Base-by-base conservation (phyloP, 2,113 vertebrate species). In the Xerus inauris region DNA sequence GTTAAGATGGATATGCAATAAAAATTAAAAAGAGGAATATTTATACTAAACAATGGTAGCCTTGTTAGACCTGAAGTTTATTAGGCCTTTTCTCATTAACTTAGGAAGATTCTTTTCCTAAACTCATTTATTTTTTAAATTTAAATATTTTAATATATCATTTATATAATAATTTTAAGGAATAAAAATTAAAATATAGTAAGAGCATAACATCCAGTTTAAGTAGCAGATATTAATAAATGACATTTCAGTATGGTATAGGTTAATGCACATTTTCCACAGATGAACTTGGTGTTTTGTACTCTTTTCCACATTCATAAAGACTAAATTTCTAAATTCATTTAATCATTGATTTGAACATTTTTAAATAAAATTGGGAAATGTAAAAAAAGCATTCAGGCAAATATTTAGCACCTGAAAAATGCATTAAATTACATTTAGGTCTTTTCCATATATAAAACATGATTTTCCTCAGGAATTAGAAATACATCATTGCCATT, bases 11-110 rank as follows among this genome's bases (percentile, higher is more conserved):
- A 40, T 42, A 47, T 4, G 9, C 22, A 49, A 28, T 88, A 32
- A 92, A 92, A 95, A 90, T 77, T 38, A 89, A 75, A 24, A 84
- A 54, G 35, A 88, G 30, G 24, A 62, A 92, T 85, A 73, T 71
- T 62, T 81, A 67, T 38, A 49, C 35, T 72, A 35, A 92, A 73
- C 20, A 65, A 35, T 11, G 57, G 22, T 84, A 83, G 30, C 7
- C 12, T 87, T 65, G 30, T 79, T 92, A 91, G 28, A 64, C 26
- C 4, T 49, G 6, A 65, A 42, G 10, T 54, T 92, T 47, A 45
- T 77, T 40, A 84, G 26, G 42, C 8, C 38, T 75, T 28, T 59
- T 94, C 40, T 83, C 9, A 28, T 11, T 28, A 28, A 81, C 45
- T 75, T 75, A 54, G 30, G 10, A 13, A 90, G 42, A 65, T 22